phyloP scores from a whole-genome alignment of 2,797 vertebrate species.

The Oryzias sinensis region DNA sequence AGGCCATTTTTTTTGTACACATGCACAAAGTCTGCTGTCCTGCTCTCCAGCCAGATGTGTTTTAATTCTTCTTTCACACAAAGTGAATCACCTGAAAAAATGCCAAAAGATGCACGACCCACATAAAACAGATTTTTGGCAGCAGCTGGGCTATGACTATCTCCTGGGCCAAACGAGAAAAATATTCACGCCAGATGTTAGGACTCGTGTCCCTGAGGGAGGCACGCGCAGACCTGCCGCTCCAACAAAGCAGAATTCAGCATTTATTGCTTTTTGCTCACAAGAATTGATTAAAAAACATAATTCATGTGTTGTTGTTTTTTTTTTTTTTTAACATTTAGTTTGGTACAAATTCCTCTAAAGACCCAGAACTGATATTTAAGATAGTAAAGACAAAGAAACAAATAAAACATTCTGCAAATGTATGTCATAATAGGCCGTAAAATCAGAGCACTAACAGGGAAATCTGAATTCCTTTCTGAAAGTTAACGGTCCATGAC shows the following conservation, averaged over 20 bases:
- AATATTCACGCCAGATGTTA: conserved; percentile 52
- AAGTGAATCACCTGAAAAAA: conserved; percentile 42
- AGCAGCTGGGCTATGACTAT: conserved; percentile 23
- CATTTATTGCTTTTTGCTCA: too few species aligned
- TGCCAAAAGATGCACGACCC: conserved; percentile 34
- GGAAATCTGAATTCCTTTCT: too few species aligned
- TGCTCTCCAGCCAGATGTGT: conserved; percentile 12
- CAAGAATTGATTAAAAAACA: too few species aligned
- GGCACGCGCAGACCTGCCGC: conserved; percentile 7
- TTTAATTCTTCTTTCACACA: conserved; percentile 8
- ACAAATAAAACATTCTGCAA: neutral
- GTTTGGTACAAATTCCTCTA: neutral
- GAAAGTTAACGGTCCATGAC: too few species aligned
- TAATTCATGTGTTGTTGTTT: too few species aligned
- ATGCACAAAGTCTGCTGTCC: conserved; percentile 26
- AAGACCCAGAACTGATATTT: too few species aligned
- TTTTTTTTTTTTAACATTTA: neutral
- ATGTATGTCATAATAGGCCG: too few species aligned
- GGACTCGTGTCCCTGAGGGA: conserved; percentile 20
- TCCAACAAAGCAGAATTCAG: neutral
- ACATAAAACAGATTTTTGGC: conserved; percentile 27
- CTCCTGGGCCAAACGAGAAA: conserved; percentile 28
- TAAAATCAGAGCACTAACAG: too few species aligned
- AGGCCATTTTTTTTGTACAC: conserved; percentile 17
- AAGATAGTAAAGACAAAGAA: neutral